These are phyloP conservation scores for Enteromius viviparus DNA, from an alignment of 2,797 vertebrate genomes.

Conservation along the genomic window DNA sequence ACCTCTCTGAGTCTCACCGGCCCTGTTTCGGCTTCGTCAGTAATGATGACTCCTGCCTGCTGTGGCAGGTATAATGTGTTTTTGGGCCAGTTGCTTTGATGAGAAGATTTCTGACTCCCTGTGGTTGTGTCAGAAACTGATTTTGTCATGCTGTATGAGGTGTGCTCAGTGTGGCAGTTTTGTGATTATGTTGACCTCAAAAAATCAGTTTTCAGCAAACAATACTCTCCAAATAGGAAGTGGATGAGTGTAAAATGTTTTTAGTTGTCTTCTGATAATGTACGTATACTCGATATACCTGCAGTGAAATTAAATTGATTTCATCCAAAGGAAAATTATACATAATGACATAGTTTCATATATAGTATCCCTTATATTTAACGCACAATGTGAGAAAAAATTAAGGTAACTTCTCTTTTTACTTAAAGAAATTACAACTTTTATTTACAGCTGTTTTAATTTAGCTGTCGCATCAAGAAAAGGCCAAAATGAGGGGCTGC, in stretches of 20 bases:
- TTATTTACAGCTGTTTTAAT: too few relatives aligned
- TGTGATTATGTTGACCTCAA: not conserved
- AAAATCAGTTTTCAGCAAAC: slow-evolving; percentile 5
- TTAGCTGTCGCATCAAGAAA: too few relatives aligned
- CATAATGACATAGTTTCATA: not conserved
- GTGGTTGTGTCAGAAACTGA: slow-evolving; percentile 25
- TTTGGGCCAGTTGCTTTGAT: slow-evolving; percentile 23
- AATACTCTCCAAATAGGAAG: not conserved
- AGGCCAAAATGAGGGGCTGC: not conserved
- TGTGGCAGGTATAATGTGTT: slow-evolving; percentile 27
- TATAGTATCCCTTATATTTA: not conserved
- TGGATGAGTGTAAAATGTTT: not conserved
- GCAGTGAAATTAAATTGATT: not conserved
- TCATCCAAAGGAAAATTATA: not conserved
- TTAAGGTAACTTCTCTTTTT: not conserved
- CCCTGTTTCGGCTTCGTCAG: slow-evolving; percentile 34
- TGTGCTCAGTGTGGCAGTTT: not conserved
- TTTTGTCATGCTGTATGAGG: slow-evolving; percentile 23
- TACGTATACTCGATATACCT: not conserved
- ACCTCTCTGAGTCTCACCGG: not conserved
- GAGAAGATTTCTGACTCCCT: slow-evolving; percentile 30
- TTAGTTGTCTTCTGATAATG: not conserved
- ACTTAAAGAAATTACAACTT: not conserved
- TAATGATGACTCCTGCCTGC: slow-evolving; percentile 15
- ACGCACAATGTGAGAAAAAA: not conserved